Conservation (phyloP, 2,797 vertebrate genomes). For the Zenarchopterus dispar region DNA sequence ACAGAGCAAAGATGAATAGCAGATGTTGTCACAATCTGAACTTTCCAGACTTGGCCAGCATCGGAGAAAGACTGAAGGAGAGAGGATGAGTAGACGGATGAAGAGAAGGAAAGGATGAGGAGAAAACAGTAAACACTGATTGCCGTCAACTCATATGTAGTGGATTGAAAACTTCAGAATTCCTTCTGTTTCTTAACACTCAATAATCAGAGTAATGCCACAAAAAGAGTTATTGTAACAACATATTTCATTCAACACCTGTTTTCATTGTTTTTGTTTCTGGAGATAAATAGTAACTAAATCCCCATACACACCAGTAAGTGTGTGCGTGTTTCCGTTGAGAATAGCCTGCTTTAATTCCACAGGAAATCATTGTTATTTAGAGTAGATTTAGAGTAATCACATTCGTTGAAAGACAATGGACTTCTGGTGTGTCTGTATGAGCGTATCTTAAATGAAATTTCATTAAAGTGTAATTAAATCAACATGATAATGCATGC, state of each 20-base stretch:
- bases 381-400: conserved; percentile 67
- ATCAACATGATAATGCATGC: conserved; percentile 31
- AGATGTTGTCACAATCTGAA: conserved; percentile 52
- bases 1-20: conserved; percentile 52
- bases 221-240: conserved; percentile 18
- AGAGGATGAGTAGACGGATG: conserved; percentile 32
- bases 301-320: neutral
- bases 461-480: conserved; percentile 47
- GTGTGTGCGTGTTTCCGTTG: conserved; percentile 37
- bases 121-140: conserved; percentile 52
- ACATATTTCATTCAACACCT: neutral
- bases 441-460: conserved; percentile 20
- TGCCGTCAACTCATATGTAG: conserved; percentile 45
- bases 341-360: conserved; percentile 70
- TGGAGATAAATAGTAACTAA: conserved; percentile 15
- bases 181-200: conserved; percentile 27
- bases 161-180: conserved; percentile 32
- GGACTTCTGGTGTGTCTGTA: conserved; percentile 39
- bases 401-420: conserved; percentile 72
- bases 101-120: conserved; percentile 15
- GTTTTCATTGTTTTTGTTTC: conserved; percentile 18
- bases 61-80: conserved; percentile 19
- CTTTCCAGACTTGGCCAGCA: conserved; percentile 35
- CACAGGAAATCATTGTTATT: conserved; percentile 71
- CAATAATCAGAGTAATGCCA: neutral